Evolutionary conservation across 2,797 vertebrate species (phyloP).

Genomic region (Orientallactaga sibirica): DNA sequence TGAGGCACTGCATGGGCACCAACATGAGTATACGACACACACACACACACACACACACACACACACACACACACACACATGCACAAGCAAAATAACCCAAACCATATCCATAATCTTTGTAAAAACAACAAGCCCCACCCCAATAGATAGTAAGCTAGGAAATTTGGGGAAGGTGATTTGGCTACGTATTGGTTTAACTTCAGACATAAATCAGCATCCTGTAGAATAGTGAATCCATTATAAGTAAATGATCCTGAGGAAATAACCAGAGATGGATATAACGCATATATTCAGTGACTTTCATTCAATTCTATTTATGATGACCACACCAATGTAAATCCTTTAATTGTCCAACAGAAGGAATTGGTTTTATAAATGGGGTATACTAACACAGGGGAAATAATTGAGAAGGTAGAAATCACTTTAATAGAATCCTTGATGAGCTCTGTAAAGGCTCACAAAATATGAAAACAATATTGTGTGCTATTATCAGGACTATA

Average conservation of each 20-base stretch:
- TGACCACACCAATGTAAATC: background rate
- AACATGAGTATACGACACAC: too few species aligned
- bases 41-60: too few species aligned
- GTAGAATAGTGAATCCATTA: background rate
- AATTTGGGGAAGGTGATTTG: background rate
- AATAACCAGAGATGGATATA: background rate
- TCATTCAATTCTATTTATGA: background rate
- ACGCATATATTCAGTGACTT: background rate
- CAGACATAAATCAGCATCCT: background rate
- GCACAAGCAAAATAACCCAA: background rate
- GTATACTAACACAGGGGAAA: background rate
- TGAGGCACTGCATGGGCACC: too few species aligned
- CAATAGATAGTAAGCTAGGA: background rate
- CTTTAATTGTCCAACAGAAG: conserved; percentile 32
- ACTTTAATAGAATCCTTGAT: conserved; percentile 29
- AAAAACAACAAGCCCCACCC: background rate
- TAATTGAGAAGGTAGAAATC: conserved; percentile 51
- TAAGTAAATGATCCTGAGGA: conserved; percentile 41
- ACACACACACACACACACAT: too few species aligned
- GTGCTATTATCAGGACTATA: background rate
- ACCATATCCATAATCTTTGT: background rate
- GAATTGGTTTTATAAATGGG: conserved; percentile 39
- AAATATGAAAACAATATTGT: conserved; percentile 45
- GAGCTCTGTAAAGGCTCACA: background rate
- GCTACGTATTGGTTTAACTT: background rate